Evolutionary conservation across 2,888 invertebrate species (phyloP), one percentile per base, ranked within the genome.

Genomic region (Synanthedon vespiformis): DNA sequence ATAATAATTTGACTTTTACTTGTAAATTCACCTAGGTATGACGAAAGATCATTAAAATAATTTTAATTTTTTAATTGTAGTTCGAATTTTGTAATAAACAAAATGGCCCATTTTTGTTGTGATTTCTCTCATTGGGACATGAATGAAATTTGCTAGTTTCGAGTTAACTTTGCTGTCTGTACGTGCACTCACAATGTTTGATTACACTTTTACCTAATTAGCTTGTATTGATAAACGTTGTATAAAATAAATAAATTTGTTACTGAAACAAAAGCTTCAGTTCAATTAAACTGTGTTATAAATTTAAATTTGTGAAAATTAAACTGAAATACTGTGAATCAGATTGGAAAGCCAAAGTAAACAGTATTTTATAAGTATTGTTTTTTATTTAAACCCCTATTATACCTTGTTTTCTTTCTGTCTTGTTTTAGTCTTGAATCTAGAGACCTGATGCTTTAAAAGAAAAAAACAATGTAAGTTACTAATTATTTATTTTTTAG

Each of bases 271-370:
- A 64, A 62, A 65, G 77, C 82, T 83, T 80, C 77, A 67, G 77
- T 73, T 65, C 62, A 74, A 76, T 80, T 71, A 76, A 79, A 80
- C 74, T 80, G 82, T 82, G 80, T 84, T 85, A 83, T 72, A 73
- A 72, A 80, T 73, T 75, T 77, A 76, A 67, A 76, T 78, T 83
- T 81, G 77, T 80, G 76, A 63, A 79, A 84, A 75, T 77, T 73
- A 69, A 67, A 65, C 60, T 69, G 75, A 75, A 82, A 86, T 87
- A 87, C 86, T 87, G 86, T 86, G 81, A 80, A 83, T 83, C 79
- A 75, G 85, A 85, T 77, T 86, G 81, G 71, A 78, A 84, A 86
- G 86, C 86, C 86, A 87, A 87, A 87, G 86, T 86, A 86, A 86
- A 86, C 86, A 86, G 86, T 87, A 85, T 86, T 87, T 86, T 81